A percentile compares a stretch with the other conserved stretches of the same genome.
Evolutionary conservation across 2,113 vertebrate genomes (phyloP).

Genomic region (Ammospiza caudacuta): DNA sequence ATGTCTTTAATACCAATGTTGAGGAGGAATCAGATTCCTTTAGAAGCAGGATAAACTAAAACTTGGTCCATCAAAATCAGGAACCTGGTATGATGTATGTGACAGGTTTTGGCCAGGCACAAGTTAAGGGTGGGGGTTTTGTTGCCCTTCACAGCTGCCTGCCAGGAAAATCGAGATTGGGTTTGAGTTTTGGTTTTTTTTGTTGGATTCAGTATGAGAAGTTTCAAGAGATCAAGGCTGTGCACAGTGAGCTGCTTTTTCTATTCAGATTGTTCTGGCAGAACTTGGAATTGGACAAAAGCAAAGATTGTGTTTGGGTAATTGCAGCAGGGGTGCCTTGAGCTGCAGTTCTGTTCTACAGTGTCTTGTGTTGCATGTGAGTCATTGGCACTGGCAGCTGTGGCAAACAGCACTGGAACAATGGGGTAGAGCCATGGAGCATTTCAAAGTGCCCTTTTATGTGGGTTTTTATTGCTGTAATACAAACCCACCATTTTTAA

Average conservation of each 20-base stretch:
- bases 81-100: fast-evolving
- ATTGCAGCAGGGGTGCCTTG: fast-evolving
- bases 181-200: no score
- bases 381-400: fast-evolving
- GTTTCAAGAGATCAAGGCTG: fast-evolving
- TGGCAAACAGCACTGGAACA: fast-evolving
- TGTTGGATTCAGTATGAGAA: fast-evolving
- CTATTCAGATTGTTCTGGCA: neutral
- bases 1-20: fast-evolving
- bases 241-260: fast-evolving
- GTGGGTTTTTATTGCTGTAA: neutral
- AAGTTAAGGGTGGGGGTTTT: fast-evolving
- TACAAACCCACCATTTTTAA: fast-evolving
- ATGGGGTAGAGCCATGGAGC: neutral
- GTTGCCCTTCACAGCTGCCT: fast-evolving
- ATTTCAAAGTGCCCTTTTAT: neutral
- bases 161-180: fast-evolving
- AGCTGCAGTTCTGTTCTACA: neutral
- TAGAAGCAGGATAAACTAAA: fast-evolving
- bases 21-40: fast-evolving
- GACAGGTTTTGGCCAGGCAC: no score
- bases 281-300: neutral
- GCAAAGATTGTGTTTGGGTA: neutral
- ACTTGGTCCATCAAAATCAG: fast-evolving
- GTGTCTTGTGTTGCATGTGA: no score